Conservation (phyloP, 2,888 invertebrate genomes). For the Escarpia spicata region DNA sequence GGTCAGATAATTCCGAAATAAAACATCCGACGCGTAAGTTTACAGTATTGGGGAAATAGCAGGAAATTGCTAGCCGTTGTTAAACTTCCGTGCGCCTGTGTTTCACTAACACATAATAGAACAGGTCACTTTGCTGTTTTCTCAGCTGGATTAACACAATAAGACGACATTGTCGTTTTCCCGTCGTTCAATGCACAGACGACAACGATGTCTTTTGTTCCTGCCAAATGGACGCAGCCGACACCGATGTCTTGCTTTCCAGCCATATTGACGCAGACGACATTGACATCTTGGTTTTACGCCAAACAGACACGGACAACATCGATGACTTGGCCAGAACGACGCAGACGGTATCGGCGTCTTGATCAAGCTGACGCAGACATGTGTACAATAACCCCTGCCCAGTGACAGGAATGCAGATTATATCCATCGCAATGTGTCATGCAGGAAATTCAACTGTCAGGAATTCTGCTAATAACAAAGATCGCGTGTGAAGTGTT, state of each 20-base stretch:
- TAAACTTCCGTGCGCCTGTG: too few relatives aligned
- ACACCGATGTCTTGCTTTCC: background rate
- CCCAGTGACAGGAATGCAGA: background rate
- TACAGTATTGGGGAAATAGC: too few relatives aligned
- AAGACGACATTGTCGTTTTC: background rate
- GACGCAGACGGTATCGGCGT: background rate
- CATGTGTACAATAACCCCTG: background rate
- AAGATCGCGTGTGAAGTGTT: slow-evolving; percentile 9
- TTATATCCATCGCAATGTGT: background rate
- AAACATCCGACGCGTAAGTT: background rate
- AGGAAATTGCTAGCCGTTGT: too few relatives aligned
- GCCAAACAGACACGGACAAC: background rate
- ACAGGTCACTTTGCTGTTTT: too few relatives aligned
- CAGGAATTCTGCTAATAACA: background rate
- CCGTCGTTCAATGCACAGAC: background rate
- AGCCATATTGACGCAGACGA: background rate
- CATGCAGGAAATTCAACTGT: background rate
- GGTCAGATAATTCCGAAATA: background rate
- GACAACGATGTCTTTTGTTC: background rate
- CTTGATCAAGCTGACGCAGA: background rate
- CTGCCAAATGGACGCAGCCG: background rate
- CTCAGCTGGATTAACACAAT: too few relatives aligned
- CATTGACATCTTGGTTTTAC: background rate
- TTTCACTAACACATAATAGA: too few relatives aligned
- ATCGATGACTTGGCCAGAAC: background rate